Conservation (phyloP, 2,113 vertebrate species). For the Tragelaphus buxtoni region DNA sequence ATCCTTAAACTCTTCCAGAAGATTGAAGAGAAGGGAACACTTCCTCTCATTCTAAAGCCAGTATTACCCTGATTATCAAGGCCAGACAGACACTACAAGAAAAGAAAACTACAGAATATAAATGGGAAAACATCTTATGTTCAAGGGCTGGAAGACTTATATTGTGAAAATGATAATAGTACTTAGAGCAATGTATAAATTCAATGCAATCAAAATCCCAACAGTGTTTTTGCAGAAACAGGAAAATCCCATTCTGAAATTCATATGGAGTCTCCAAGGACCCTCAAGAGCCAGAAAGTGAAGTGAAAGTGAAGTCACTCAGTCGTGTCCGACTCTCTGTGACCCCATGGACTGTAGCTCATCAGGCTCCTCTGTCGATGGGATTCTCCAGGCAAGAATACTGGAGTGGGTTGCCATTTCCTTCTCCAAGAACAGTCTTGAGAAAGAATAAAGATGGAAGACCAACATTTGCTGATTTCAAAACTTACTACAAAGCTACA, state of each 20-base stretch:
- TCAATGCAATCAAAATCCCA: background rate
- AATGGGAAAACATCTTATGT: background rate
- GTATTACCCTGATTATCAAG: background rate
- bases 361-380: too few species aligned
- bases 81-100: background rate
- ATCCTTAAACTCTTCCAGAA: background rate
- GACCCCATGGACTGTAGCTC: too few species aligned
- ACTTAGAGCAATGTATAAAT: background rate
- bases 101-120: constrained; percentile 11
- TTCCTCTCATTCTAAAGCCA: background rate
- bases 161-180: background rate
- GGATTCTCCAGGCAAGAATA: too few species aligned
- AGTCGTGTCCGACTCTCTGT: too few species aligned
- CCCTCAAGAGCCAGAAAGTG: background rate
- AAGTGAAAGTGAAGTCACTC: too few species aligned
- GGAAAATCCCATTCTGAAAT: background rate
- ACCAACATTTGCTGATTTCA: background rate
- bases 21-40: background rate
- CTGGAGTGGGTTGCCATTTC: too few species aligned
- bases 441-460: background rate
- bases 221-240: background rate
- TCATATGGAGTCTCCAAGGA: background rate
- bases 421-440: background rate
- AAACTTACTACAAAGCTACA: background rate
- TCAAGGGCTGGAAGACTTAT: background rate